Evolutionary conservation across 2,797 vertebrate genomes (phyloP).

Genomic region (Darevskia nairensis): DNA sequence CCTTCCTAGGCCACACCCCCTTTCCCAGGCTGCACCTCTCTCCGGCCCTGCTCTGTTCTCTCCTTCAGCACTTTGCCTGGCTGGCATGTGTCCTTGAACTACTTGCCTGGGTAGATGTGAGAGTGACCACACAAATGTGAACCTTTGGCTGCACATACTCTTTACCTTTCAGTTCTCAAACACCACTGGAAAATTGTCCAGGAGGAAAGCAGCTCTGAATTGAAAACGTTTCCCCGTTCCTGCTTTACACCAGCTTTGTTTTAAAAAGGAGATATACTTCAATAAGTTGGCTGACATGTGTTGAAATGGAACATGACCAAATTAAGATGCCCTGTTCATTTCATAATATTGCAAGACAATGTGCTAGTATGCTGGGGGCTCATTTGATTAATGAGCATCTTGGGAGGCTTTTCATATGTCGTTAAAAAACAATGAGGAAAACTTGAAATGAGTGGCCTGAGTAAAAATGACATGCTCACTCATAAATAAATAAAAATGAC

Average conservation of each 20-base stretch:
- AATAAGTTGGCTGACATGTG: not conserved
- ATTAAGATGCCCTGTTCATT: conserved; percentile 3
- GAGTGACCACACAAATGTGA: no score
- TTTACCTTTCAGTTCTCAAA: no score
- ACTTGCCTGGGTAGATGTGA: no score
- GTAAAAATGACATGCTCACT: conserved; percentile 1
- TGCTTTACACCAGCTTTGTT: not conserved
- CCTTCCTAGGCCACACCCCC: no score
- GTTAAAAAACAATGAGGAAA: not conserved
- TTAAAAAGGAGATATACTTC: not conserved
- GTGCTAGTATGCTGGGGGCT: not conserved
- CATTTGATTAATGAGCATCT: conserved; percentile 4
- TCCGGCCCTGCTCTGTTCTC: no score
- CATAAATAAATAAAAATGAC: not conserved
- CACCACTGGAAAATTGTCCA: no score
- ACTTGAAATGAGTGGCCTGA: conserved; percentile 9
- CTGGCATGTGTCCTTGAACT: no score
- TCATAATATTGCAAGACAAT: conserved; percentile 19
- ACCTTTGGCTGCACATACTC: no score
- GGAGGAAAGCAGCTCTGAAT: no score
- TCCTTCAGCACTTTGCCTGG: no score
- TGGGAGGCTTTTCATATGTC: not conserved
- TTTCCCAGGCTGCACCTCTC: no score
- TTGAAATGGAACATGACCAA: conserved; percentile 9
- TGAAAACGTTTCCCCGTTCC: no score